Base-by-base conservation (phyloP, 2,888 invertebrate species). In the Dioctria linearis region DNA sequence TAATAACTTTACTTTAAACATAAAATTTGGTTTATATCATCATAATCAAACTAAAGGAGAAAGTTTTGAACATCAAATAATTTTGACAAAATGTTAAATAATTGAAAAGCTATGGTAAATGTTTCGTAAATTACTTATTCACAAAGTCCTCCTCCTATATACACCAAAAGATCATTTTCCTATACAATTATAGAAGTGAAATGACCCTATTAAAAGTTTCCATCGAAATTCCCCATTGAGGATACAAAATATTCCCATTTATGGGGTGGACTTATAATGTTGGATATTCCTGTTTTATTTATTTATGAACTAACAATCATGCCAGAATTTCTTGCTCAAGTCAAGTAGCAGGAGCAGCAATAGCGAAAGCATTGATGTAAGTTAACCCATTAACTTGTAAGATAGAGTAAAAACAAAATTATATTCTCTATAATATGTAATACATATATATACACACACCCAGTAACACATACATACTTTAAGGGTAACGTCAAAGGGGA, bases 261-360 rank as follows among this genome's bases (percentile, higher is more conserved):
- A 71, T 40, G 51, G 54, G 71, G 11, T 51, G 71, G 66, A 39
- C 66, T 11, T 25, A 46, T 37, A 46, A 6, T 46, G 46, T 37
- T 39, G 51, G 54, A 49, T 25, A 25, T 25, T 1, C 40, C 40
- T 8, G 39, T 51, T 51, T 71, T 49, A n/a, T 71, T 71, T 71
- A 71, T 71, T 71, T 71, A 71, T 71, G 71, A 54, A 71, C 71
- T 51, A 51, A 71, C 71, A 71, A 71, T 67, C 71, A 51, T 51
- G 54, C 51, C 71, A 54, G 71, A 54, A 40, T 71, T 25, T 25
- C n/a, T 51, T 71, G 8, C 39, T n/a, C 9, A 11, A 37, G 71
- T 46, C 40, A 51, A 71, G 51, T 37, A 71, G 54, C 25, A 25
- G 25, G 25, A 25, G 25, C 25, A 25, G 25, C 25, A 25, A 25